Base-by-base conservation (phyloP, 2,888 invertebrate species). In the Tipula lateralis region DNA sequence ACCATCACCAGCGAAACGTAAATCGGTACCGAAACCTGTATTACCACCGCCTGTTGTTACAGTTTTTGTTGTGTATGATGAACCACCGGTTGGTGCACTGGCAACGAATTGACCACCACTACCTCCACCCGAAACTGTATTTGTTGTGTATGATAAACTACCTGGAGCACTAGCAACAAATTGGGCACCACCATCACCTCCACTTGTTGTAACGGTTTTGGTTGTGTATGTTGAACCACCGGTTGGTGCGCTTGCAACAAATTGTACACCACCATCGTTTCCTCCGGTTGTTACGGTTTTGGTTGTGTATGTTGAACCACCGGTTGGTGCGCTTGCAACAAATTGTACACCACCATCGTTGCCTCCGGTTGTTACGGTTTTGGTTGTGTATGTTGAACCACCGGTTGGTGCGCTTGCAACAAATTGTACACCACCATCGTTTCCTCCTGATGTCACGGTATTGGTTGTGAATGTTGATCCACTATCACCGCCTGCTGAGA, bases 51-150 rank as follows among this genome's bases (percentile, higher is more conserved):
- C 7, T 12, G 29, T 80, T 24, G 24, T 80, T 29, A 80, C 80
- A 7, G 80, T 80, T 80, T 80, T 80, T 80, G 82, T 82, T 30
- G 82, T 30, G 30, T 82, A 82, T 30, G 82, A 82, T 82, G 30
- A 19, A 9, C 66, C 66, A 24, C 66, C 24, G 24, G 24, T 24
- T 66, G 66, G 66, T 66, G 16, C 4, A 6, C 44, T 50, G 7
- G 66, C 24, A 66, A 66, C 24, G 9, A 66, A 66, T 66, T n/a
- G 16, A 12, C 44, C 44, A 16, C 44, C 44, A 50, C 16, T 16
- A 50, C 12, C 44, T 50, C 44, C 44, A 16, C 44, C n/a, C 7
- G 44, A 16, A 16, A 50, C 44, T 3, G 44, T 50, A 16, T 50
- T 50, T 2, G 44, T 50, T 16, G 44, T 50, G 16, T 50, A 50